Conservation (phyloP, 2,888 invertebrate genomes). For the Heterodera filipjevi region DNA sequence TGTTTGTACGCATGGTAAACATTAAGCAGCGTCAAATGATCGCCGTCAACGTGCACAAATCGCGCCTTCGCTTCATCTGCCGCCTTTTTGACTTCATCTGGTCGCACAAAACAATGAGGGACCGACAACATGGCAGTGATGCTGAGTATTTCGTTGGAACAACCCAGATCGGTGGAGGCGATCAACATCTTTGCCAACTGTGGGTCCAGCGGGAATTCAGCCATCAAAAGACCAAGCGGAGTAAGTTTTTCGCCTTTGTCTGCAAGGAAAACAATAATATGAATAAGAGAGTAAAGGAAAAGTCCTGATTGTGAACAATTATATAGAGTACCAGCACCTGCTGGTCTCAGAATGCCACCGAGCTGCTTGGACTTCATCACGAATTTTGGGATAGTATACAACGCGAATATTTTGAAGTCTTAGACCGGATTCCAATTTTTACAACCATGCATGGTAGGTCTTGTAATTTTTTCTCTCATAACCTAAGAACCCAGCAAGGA, state of each 20-base stretch:
- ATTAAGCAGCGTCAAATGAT: constrained; percentile 94
- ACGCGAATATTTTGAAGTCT: too few species aligned
- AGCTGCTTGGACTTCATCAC: too few species aligned
- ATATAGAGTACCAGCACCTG: background rate
- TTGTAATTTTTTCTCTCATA: too few species aligned
- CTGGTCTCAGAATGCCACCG: too few species aligned
- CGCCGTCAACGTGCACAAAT: constrained; percentile 99
- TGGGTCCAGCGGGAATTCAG: constrained; percentile 98
- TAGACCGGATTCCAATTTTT: too few species aligned
- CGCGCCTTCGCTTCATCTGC: constrained; percentile 98
- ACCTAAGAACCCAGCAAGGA: too few species aligned
- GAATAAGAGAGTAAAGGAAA: background rate
- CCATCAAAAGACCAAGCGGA: constrained; percentile 97
- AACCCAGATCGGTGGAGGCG: constrained; percentile 95
- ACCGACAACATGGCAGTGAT: constrained; percentile 79
- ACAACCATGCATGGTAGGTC: too few species aligned
- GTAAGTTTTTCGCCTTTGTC: constrained; percentile 86
- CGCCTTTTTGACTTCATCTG: constrained; percentile 90
- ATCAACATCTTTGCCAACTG: constrained; percentile 94
- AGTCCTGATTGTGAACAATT: background rate
- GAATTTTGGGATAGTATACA: too few species aligned
- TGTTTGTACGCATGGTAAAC: constrained; percentile 99
- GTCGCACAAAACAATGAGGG: constrained; percentile 98
- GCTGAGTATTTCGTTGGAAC: constrained; percentile 97
- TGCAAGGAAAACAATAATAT: background rate